phyloP scores from a whole-genome alignment of 2,888 invertebrate species.

The Camptogramma bilineatum region DNA sequence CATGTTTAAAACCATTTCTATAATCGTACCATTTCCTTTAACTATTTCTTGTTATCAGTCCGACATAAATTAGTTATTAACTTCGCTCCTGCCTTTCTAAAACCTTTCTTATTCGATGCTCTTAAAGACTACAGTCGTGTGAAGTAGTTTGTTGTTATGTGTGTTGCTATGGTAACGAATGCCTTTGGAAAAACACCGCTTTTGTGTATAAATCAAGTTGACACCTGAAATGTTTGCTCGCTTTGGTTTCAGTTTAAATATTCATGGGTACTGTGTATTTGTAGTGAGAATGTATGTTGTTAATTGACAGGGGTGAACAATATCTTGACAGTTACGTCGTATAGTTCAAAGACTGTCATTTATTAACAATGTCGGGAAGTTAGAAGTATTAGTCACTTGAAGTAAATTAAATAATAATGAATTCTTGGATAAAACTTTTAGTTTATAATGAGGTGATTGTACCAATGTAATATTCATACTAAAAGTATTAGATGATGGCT shows the following conservation, averaged over 20 bases:
- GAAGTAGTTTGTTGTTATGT: slow-evolving; percentile 53
- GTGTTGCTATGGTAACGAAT: slow-evolving; percentile 59
- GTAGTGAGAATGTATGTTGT: slow-evolving; percentile 8
- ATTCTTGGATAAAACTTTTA: no score
- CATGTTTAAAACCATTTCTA: slow-evolving; percentile 31
- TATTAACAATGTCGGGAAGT: neutral
- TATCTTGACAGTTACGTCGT: slow-evolving; percentile 1
- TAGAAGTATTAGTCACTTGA: neutral
- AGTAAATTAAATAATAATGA: neutral
- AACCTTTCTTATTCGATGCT: neutral
- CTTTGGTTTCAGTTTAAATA: slow-evolving; percentile 37
- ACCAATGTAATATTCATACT: neutral
- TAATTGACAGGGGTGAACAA: slow-evolving; percentile 18
- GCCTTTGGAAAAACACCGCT: slow-evolving; percentile 43
- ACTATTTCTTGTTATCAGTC: slow-evolving; percentile 34
- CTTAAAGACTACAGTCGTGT: slow-evolving; percentile 34
- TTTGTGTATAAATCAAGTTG: slow-evolving; percentile 42
- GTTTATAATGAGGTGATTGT: no score
- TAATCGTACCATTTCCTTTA: slow-evolving; percentile 34
- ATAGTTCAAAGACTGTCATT: neutral
- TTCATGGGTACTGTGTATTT: slow-evolving; percentile 38
- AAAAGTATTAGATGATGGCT: neutral
- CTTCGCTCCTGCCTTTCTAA: slow-evolving; percentile 16
- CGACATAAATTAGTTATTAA: slow-evolving; percentile 42
- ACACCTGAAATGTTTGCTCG: slow-evolving; percentile 47